Evolutionary conservation across 1,140 invertebrate genomes (phyloP), one percentile per base, ranked within the genome.

Genomic region (Metopolophium dirhodum): DNA sequence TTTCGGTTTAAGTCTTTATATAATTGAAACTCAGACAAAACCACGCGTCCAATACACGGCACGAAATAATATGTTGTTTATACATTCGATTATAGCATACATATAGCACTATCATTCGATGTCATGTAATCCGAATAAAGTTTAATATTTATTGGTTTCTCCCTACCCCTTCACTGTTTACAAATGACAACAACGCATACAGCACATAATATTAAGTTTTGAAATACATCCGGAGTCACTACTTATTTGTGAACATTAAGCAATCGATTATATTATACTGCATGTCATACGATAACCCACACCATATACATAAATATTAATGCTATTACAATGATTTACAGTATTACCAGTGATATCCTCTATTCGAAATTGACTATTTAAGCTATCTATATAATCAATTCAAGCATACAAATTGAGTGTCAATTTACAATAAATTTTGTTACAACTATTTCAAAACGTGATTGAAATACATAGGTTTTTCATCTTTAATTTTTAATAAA

Each of bases 31-130:
- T n/a, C 14, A 77, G 61, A 77, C 61, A n/a, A 77, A 77, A 77
- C 61, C 30, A 77, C 61, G 14, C 30, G 6, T 35, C n/a, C 61
- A 77, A n/a, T n/a, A 6, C n/a, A 77, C 61, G n/a, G 61, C n/a
- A 77, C 14, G 61, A 77, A 77, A 77, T 77, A 77, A 77, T 77
- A 77, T 77, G 61, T 77, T n/a, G 61, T 77, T 77, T 77, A 77
- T 77, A 77, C 61, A n/a, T 77, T n/a, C 30, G 61, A n/a, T 77
- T 77, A 77, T n/a, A 77, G 30, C 61, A n/a, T 77, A n/a, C n/a
- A n/a, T 77, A n/a, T 18, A 86, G 37, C 23, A 45, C 41, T 86
- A 26, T 11, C 83, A 86, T 86, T 45, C 83, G 37, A 86, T 45
- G 37, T 86, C 37, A 26, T 45, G 37, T 86, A 41, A 45, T 86